Evolutionary conservation across 2,888 invertebrate species (phyloP).

Genomic region (Dicycla oo): DNA sequence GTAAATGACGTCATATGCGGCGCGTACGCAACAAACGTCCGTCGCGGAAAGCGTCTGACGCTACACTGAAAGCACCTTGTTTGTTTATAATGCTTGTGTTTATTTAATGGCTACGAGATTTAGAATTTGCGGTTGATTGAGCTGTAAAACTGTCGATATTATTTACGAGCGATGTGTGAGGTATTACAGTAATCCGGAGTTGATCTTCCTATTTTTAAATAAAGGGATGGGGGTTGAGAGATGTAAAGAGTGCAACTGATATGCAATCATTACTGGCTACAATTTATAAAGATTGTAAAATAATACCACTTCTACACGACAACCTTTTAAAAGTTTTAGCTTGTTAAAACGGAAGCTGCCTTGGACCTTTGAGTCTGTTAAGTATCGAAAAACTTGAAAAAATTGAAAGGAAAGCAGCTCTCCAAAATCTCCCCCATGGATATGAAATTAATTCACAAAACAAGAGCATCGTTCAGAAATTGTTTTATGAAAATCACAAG

Average conservation of each 20-base stretch:
- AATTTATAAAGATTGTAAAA: not conserved
- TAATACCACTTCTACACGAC: not conserved
- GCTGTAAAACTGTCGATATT: constrained; percentile 64
- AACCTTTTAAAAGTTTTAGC: not conserved
- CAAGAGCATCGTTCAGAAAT: not conserved
- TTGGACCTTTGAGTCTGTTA: not conserved
- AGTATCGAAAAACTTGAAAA: too few species aligned
- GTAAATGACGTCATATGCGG: constrained; percentile 65
- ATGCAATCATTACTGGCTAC: not conserved
- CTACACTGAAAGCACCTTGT: constrained; percentile 70
- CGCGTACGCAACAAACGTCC: constrained; percentile 63
- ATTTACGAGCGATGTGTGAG: constrained; percentile 58
- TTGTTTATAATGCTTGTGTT: constrained; percentile 69
- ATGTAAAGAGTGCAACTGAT: not conserved
- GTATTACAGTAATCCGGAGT: constrained; percentile 24
- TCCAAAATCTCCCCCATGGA: not conserved
- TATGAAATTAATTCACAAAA: not conserved
- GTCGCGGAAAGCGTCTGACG: constrained; percentile 67
- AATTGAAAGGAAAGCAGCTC: not conserved
- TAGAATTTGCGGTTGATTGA: constrained; percentile 65
- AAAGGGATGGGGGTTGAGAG: not conserved
- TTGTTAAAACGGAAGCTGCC: not conserved
- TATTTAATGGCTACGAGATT: constrained; percentile 63
- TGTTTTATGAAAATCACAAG: constrained; percentile 5
- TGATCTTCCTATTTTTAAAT: not conserved